Percentiles rank a stretch among this genome's conserved stretches.
phyloP scores from a whole-genome alignment of 92 coral and sea anemone genomes.

The Zoanthus sansibaricus region DNA sequence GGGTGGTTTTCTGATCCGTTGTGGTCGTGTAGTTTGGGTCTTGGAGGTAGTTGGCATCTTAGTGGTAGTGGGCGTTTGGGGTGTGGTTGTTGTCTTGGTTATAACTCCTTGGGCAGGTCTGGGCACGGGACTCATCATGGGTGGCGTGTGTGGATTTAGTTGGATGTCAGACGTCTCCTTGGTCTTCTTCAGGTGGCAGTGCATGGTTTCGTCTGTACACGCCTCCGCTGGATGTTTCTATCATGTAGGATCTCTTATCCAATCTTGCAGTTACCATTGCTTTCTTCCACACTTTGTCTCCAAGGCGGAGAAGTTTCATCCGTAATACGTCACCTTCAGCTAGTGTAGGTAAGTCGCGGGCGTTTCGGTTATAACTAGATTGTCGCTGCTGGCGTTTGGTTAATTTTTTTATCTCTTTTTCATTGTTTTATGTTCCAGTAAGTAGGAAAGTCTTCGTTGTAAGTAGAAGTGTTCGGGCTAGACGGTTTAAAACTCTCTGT shows the following conservation, averaged over 20 bases:
- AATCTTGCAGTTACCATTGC: conserved; percentile 13
- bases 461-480: not conserved
- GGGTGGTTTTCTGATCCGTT: too few species aligned
- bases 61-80: not conserved
- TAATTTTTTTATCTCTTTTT: not conserved
- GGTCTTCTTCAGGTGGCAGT: not conserved
- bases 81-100: not conserved
- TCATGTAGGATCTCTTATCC: conserved; percentile 29
- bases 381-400: too few species aligned
- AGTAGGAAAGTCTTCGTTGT: conserved; percentile 25
- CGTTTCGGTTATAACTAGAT: conserved; percentile 5
- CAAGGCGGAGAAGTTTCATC: conserved; percentile 33
- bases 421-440: conserved; percentile 29
- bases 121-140: not conserved
- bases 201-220: conserved; percentile 22
- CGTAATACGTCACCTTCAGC: conserved; percentile 33
- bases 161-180: not conserved
- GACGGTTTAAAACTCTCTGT: not conserved
- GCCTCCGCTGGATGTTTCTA: conserved; percentile 1
- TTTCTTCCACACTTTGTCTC: conserved; percentile 39
- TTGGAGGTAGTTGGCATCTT: not conserved
- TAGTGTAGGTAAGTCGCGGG: conserved; percentile 23
- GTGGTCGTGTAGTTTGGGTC: too few species aligned
- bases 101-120: conserved; percentile 4
- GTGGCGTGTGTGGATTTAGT: not conserved